Conservation (phyloP, 2,113 vertebrate genomes). For the Falco punctatus region DNA sequence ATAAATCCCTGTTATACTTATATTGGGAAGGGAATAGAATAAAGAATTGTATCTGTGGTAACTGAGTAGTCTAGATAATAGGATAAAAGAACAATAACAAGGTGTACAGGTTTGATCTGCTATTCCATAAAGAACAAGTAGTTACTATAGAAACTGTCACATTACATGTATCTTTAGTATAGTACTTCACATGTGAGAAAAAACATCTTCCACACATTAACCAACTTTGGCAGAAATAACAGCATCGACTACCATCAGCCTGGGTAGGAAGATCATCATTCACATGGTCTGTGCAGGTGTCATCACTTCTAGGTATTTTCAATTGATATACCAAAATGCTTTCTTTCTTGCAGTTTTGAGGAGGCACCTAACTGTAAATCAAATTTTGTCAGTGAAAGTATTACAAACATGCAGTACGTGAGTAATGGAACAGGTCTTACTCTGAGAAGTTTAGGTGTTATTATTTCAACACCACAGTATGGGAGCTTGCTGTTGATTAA, state of each 20-base stretch:
- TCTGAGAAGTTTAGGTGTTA: not conserved
- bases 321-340: not conserved
- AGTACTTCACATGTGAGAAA: constrained; percentile 4
- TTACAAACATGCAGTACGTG: not conserved
- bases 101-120: constrained; percentile 47
- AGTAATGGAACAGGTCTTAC: not conserved
- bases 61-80: constrained; percentile 36
- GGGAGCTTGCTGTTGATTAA: not conserved
- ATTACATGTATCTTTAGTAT: not conserved
- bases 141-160: constrained; percentile 70
- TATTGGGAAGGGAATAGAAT: not conserved
- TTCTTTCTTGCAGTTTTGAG: not conserved
- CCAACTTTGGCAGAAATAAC: not conserved
- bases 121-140: constrained; percentile 49
- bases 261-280: not conserved
- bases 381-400: not conserved
- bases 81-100: constrained; percentile 50
- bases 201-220: constrained; percentile 13
- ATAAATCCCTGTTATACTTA: not conserved
- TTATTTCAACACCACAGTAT: not conserved
- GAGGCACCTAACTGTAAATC: not conserved
- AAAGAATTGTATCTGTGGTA: constrained; percentile 11
- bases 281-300: not conserved
- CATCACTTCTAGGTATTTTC: not conserved
- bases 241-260: not conserved